phyloP scores from a whole-genome alignment of 2,797 vertebrate species.

The Catamblyrhynchus diadema region DNA sequence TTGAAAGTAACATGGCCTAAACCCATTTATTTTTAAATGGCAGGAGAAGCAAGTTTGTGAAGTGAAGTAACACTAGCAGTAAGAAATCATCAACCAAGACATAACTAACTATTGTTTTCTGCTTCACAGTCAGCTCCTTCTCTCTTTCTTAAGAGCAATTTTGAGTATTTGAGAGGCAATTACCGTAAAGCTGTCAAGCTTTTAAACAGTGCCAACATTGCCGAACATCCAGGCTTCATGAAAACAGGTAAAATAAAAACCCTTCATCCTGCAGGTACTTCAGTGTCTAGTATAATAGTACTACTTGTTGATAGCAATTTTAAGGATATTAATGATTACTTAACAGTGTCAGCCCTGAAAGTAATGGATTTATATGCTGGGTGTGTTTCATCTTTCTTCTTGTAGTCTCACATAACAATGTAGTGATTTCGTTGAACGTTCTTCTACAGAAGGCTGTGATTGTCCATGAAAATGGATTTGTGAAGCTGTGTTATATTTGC shows the following conservation, averaged over 20 bases:
- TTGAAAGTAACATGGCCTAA: not conserved
- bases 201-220: constrained; percentile 94
- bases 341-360: not conserved
- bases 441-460: not conserved
- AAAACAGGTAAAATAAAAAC: constrained; percentile 86
- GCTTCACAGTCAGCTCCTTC: constrained; percentile 89
- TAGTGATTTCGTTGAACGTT: not conserved
- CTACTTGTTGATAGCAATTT: not conserved
- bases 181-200: constrained; percentile 97
- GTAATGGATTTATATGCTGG: not conserved
- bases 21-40: not conserved
- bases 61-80: not conserved
- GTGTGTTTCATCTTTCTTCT: not conserved
- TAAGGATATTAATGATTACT: not conserved
- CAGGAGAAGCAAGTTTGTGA: not conserved
- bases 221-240: constrained; percentile 94
- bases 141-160: constrained; percentile 98
- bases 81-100: not conserved
- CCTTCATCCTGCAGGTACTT: not conserved
- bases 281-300: not conserved
- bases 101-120: constrained; percentile 33
- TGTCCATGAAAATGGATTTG: not conserved
- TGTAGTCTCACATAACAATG: not conserved
- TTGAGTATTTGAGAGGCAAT: constrained; percentile 97
- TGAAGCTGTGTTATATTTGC: not conserved